phyloP scores from a whole-genome alignment of 2,797 vertebrate species.

The Varecia variegata region DNA sequence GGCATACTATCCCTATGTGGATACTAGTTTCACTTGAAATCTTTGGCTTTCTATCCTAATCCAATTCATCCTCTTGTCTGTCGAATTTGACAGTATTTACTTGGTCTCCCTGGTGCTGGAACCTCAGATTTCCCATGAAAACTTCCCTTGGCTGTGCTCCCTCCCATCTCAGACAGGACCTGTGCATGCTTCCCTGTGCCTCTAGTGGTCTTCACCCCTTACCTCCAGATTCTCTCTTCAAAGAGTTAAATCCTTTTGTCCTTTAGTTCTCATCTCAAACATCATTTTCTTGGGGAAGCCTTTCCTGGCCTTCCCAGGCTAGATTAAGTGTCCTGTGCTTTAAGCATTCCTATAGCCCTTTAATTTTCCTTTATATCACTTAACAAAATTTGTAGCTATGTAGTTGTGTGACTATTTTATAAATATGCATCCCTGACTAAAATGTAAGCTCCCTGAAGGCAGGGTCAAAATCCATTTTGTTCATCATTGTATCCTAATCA shows the following conservation, averaged over 20 bases:
- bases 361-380: not conserved
- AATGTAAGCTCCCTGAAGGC: not conserved
- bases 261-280: not conserved
- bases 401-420: not conserved
- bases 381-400: not conserved
- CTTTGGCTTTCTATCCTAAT: not conserved
- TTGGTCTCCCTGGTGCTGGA: not conserved
- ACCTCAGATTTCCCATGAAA: not conserved
- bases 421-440: not conserved
- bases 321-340: not conserved
- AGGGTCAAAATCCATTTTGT: not conserved
- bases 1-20: not conserved
- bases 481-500: not conserved
- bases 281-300: not conserved
- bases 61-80: not conserved
- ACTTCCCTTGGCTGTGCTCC: not conserved
- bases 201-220: not conserved
- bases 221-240: not conserved
- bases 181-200: not conserved
- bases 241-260: not conserved
- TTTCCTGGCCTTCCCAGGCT: not conserved
- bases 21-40: not conserved
- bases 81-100: not conserved
- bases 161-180: not conserved
- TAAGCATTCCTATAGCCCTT: not conserved